phyloP scores from a whole-genome alignment of 2,113 vertebrate species.

The Onychostoma macrolepis region DNA sequence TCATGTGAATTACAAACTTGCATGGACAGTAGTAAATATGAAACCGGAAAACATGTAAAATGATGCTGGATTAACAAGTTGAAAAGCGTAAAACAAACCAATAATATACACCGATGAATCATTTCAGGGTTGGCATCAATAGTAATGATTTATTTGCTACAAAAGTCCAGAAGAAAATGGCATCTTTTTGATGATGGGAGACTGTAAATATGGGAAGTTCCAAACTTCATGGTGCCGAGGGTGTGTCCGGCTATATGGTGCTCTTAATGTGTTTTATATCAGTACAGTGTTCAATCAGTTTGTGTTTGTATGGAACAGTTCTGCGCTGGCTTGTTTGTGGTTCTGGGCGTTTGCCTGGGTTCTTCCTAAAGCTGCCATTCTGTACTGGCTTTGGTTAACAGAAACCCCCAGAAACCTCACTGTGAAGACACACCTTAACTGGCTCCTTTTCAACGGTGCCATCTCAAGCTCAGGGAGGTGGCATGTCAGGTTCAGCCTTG shows the following conservation, averaged over 20 bases:
- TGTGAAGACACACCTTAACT: conserved; percentile 73
- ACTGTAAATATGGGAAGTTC: conserved; percentile 59
- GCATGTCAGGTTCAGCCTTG: not conserved
- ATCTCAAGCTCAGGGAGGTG: conserved; percentile 24
- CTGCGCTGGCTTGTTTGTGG: conserved; percentile 71
- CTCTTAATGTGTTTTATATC: conserved; percentile 72
- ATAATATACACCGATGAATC: not conserved
- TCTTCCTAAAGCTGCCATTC: conserved; percentile 71
- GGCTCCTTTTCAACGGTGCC: conserved; percentile 56
- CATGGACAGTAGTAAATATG: not conserved
- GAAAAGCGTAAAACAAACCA: not conserved
- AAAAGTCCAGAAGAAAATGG: not conserved
- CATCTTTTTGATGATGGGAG: conserved; percentile 18
- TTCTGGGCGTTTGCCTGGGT: conserved; percentile 73
- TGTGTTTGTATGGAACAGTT: conserved; percentile 62
- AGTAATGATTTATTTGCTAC: not conserved
- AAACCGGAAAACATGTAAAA: not conserved
- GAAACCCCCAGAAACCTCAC: conserved; percentile 70
- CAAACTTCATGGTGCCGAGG: conserved; percentile 62
- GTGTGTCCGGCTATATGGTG: conserved; percentile 71
- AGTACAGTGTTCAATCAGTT: conserved; percentile 63
- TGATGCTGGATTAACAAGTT: not conserved
- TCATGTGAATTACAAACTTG: not conserved
- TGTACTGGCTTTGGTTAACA: conserved; percentile 69
- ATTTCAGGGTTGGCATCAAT: not conserved